Base-by-base conservation (phyloP, 2,113 vertebrate species). In the Thunnus maccoyii region DNA sequence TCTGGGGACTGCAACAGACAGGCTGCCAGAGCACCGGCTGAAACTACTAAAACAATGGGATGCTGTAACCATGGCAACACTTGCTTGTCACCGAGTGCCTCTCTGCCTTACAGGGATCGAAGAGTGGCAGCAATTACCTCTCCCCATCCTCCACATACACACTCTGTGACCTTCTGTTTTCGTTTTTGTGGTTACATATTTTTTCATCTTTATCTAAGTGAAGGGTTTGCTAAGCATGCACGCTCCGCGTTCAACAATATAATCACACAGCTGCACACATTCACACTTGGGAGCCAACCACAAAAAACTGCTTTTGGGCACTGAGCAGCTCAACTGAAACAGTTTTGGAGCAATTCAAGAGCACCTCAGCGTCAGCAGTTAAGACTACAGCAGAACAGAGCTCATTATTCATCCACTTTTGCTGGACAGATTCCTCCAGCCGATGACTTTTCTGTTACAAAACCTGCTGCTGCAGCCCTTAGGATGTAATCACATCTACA, bases 21-120 rank as follows among this genome's bases (percentile, higher is more conserved):
- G 60, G 7, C 4, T 7, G 22, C 14, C 32, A 27, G 57, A 62
- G 51, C 25, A 20, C 20, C 13, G 5, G 30, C 36, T 69, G 36
- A 72, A 56, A 70, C 27, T 5, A 25, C 50, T 16, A 30, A 36
- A 67, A 27, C 2, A 5, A 63, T 15, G 18, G 57, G 72, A 81
- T 80, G 78, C 79, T 48, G 82, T 83, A 70, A 62, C 89, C 80
- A 83, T 81, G 73, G 79, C 74, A 76, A 91, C 86, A 22, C 27
- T 13, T n/a, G 78, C 48, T 47, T 0, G 5, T 77, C 55, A 1
- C 54, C 1, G 51, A 67, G 60, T 15, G 12, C 10, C 60, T 51
- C 52, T 55, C 44, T 58, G n/a, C 60, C 54, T 75, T 27, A 8
- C 65, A 50, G 73, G 41, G 64, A 86, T 81, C 58, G 62, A 47